These are phyloP conservation scores for Phylloscopus collybita DNA, from an alignment of 2,797 vertebrate genomes.

Conservation along the genomic window DNA sequence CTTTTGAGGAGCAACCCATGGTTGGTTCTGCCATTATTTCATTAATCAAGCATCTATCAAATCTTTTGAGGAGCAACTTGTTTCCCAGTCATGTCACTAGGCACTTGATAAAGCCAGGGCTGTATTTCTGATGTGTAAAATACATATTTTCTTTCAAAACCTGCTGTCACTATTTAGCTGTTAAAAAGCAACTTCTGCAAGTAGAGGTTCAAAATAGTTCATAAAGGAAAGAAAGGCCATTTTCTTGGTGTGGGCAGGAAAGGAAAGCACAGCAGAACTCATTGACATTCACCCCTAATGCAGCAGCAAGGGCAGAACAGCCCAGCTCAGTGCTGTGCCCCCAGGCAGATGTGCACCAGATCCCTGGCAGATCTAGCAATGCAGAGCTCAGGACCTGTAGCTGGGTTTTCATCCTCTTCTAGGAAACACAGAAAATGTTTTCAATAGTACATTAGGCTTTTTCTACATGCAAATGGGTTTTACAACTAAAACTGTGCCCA, in stretches of 20 bases:
- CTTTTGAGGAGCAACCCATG: neutral
- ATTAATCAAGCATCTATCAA: neutral
- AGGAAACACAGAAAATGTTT: neutral
- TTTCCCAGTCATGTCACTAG: neutral
- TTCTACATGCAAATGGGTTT: neutral
- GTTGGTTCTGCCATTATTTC: neutral
- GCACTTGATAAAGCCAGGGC: neutral
- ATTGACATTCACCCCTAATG: neutral
- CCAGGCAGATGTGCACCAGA: neutral
- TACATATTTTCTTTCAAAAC: neutral
- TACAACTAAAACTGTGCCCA: neutral
- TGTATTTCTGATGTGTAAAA: neutral
- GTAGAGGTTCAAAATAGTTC: neutral
- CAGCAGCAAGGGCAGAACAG: neutral
- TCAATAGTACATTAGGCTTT: neutral
- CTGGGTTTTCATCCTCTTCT: neutral
- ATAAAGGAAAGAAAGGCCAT: neutral
- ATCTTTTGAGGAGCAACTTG: neutral
- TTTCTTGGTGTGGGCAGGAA: neutral
- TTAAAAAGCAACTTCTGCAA: neutral
- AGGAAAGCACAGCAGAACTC: neutral
- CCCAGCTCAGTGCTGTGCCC: neutral
- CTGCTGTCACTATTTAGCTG: rapidly evolving
- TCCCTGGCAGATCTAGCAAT: neutral
- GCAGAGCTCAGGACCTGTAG: neutral